phyloP scores from a whole-genome alignment of 2,113 vertebrate genomes.

The Platysteira castanea region DNA sequence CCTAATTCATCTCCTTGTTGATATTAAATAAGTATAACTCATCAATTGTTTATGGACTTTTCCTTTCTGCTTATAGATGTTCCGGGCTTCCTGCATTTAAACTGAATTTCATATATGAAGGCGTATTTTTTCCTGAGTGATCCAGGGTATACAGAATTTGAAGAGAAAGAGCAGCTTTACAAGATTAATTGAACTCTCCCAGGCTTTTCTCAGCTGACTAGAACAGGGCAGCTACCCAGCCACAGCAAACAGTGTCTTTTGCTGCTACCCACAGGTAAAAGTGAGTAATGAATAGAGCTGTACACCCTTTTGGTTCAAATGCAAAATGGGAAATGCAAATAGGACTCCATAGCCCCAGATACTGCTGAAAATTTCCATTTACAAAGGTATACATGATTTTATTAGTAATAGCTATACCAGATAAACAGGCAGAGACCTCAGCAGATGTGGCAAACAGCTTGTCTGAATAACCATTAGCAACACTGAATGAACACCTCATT shows the following conservation, averaged over 20 bases:
- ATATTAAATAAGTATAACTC: not conserved
- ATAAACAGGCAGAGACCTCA: not conserved
- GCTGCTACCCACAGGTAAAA: conserved; percentile 62
- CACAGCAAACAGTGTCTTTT: conserved; percentile 28
- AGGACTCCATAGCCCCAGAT: not conserved
- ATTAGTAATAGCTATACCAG: not conserved
- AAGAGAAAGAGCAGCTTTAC: not conserved
- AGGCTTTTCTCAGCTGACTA: not conserved
- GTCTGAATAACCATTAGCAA: not conserved
- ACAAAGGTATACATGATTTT: not conserved
- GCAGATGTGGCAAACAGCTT: not conserved
- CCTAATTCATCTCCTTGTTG: not conserved
- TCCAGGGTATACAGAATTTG: not conserved
- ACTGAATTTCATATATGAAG: not conserved
- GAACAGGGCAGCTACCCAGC: not conserved
- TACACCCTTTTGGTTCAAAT: not conserved
- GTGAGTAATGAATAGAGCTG: conserved; percentile 16
- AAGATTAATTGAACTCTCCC: not conserved
- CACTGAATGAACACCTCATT: not conserved
- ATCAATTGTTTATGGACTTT: not conserved
- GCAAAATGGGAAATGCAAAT: not conserved
- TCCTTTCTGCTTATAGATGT: not conserved
- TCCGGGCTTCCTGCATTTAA: not conserved
- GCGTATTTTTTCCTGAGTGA: not conserved
- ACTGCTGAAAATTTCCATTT: not conserved